A percentile compares a stretch with the other conserved stretches of the same genome.
Conservation (phyloP, 2,797 vertebrate species). For the Cynopterus sphinx region DNA sequence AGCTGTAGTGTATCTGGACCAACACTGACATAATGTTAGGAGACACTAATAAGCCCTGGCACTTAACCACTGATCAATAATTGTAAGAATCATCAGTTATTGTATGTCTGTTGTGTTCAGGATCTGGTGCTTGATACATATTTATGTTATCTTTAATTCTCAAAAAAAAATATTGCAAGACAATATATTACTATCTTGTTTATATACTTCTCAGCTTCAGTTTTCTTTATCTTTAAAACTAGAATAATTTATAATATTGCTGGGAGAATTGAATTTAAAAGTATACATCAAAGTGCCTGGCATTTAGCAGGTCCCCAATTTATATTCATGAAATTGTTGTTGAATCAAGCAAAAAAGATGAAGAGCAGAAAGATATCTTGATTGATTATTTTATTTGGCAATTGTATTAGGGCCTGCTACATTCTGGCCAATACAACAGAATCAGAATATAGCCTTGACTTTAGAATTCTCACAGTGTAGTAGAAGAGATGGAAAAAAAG, state of each 20-base stretch:
- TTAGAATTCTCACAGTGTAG: background rate
- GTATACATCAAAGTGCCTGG: background rate
- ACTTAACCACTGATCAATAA: background rate
- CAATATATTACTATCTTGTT: background rate
- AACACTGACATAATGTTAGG: background rate
- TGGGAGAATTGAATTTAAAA: background rate
- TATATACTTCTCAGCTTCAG: background rate
- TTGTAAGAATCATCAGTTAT: background rate
- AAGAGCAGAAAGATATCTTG: conserved; percentile 1
- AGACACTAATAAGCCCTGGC: background rate
- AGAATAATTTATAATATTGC: background rate
- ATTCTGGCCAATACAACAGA: background rate
- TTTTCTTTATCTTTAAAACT: conserved; percentile 44
- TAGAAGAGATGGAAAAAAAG: background rate
- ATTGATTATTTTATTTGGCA: background rate
- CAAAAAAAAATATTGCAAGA: background rate
- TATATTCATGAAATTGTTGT: conserved; percentile 32
- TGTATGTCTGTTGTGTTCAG: background rate
- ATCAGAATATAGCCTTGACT: background rate
- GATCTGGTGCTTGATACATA: background rate
- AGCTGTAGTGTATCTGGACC: conserved; percentile 30
- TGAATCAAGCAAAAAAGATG: background rate
- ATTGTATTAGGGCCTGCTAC: background rate
- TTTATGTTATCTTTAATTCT: conserved; percentile 20
- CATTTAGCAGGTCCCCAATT: background rate